Conservation (phyloP, 1,140 invertebrate species). For the Pygmarrhopalites habei region DNA sequence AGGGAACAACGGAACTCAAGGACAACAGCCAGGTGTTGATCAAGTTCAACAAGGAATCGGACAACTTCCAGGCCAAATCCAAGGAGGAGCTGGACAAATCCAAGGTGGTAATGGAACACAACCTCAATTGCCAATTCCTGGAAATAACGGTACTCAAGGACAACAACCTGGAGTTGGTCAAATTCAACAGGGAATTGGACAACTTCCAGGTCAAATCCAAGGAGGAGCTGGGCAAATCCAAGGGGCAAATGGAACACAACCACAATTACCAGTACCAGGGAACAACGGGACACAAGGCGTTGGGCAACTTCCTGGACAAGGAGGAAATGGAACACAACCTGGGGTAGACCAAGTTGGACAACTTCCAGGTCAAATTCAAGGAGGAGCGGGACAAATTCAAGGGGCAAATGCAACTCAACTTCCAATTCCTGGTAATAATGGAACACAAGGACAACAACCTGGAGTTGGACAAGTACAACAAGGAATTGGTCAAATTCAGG, state of each 20-base stretch:
- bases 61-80: not conserved
- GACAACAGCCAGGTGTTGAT: not conserved
- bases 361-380: slow-evolving; percentile 5
- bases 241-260: not conserved
- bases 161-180: slow-evolving; percentile 1
- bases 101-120: not conserved
- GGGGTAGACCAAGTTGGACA: not conserved
- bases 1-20: not conserved
- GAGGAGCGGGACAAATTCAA: slow-evolving; percentile 7
- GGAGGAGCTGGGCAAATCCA: not conserved
- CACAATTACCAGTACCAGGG: not conserved
- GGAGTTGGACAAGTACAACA: not conserved
- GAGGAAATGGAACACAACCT: not conserved
- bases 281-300: not conserved
- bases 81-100: slow-evolving; percentile 1
- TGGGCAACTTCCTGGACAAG: not conserved
- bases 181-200: not conserved
- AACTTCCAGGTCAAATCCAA: slow-evolving; percentile 19
- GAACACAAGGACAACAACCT: slow-evolving; percentile 8
- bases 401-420: not conserved
- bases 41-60: not conserved
- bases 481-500: no score
- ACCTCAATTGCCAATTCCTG: slow-evolving; percentile 1
- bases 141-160: not conserved
- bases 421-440: slow-evolving; percentile 7